Base-by-base conservation (phyloP, 92 coral and sea anemone species). In the Epizoanthus rinbou region DNA sequence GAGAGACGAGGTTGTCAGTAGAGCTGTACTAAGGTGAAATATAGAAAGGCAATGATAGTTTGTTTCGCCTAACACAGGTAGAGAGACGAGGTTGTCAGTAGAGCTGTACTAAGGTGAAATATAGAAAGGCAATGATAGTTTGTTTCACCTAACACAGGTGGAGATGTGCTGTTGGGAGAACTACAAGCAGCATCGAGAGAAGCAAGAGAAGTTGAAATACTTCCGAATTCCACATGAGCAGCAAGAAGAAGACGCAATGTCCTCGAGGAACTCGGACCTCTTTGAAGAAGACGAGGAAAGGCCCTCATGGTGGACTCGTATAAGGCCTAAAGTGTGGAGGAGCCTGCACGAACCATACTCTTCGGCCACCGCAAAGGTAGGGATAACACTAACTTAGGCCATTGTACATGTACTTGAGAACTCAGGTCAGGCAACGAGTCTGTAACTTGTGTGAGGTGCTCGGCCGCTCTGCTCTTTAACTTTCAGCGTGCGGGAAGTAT, bases 161-260 rank as follows among this genome's bases (percentile, higher is more conserved):
- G 99, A 96, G 73, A 94, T 93, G 57, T 96, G 99, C 23, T 96
- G 99, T 65, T 96, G 99, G 99, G 99, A 94, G 57, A 87, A 88
- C 82, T 96, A 91, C 88, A 94, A 96, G 57, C 98, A 96, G 60
- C 99, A 96, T 92, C 95, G 92, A 62, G 99, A 96, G 47, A 90
- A 94, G 69, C 98, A 96, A 70, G 98, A 96, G 67, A 96, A 96
- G 57, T 88, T 96, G 8, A 94, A 94, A 79, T 91, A 87, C 84
- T 90, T 92, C 68, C 93, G 88, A n/a, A 95, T 91, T 52, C 92
- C 91, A 13, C 91, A 90, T 37, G 91, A 88, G 21, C 94, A 91
- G 59, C 85, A 74, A 57, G 75, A 72, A 2, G 94, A 85, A 37
- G 86, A 82, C 53, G 65, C 43, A 13, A 69, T 37, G 35, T 39